phyloP scores from a whole-genome alignment of 2,797 vertebrate genomes.

The Lutjanus argentimaculatus region DNA sequence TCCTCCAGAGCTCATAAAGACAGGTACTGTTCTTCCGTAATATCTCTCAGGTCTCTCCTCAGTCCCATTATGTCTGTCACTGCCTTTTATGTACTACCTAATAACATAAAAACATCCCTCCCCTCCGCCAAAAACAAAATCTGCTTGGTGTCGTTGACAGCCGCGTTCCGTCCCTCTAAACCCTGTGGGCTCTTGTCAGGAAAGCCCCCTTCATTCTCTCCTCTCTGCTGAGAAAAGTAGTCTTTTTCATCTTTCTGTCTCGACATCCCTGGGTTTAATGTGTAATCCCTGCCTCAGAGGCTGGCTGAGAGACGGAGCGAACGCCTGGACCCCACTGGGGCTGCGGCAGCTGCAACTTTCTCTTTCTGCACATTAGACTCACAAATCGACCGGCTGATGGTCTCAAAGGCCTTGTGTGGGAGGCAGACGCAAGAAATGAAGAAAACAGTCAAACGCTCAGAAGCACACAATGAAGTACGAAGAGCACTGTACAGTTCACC shows the following conservation, averaged over 20 bases:
- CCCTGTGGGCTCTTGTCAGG: constrained; percentile 55
- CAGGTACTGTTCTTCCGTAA: background rate
- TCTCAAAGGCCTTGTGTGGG: constrained; percentile 64
- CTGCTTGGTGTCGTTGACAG: constrained; percentile 33
- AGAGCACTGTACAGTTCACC: constrained; percentile 27
- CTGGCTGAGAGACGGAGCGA: constrained; percentile 56
- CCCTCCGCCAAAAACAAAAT: constrained; percentile 3
- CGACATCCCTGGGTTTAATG: constrained; percentile 62
- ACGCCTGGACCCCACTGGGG: constrained; percentile 25
- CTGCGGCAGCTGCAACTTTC: constrained; percentile 70
- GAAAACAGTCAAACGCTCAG: constrained; percentile 53
- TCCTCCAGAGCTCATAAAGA: background rate
- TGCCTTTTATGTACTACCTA: constrained; percentile 37
- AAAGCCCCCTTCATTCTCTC: constrained; percentile 56
- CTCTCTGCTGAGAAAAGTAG: constrained; percentile 50
- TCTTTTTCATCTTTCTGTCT: constrained; percentile 61
- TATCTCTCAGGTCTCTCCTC: constrained; percentile 11
- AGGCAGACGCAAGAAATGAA: constrained; percentile 56
- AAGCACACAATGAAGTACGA: constrained; percentile 34
- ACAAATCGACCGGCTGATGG: constrained; percentile 64
- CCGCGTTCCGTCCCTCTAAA: constrained; percentile 39
- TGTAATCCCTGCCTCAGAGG: constrained; percentile 75
- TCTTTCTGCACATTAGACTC: constrained; percentile 78
- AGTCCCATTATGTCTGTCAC: constrained; percentile 28
- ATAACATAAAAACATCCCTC: constrained; percentile 37